Base-by-base conservation (phyloP, 2,797 vertebrate genomes). In the Myoxocephalus aenaeus region DNA sequence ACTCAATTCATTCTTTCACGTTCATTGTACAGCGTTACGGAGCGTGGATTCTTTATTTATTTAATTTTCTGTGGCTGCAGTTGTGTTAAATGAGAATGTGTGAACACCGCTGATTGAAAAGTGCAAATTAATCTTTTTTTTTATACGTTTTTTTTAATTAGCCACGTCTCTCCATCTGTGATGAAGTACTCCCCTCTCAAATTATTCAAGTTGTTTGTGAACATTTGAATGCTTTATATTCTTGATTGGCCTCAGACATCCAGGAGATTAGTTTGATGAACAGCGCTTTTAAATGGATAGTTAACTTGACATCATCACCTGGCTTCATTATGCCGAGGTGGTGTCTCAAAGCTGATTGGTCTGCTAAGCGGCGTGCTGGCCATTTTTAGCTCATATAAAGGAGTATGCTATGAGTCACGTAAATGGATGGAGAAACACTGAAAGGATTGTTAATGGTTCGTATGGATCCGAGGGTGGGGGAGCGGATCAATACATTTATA, bases 401-500 rank as follows among this genome's bases (percentile, higher is more conserved):
- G 44, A 80, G 83, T 86, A 54, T 70, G 53, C 76, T 36, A 44
- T 87, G 84, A 90, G 88, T 91, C 87, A 86, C 78, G 54, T 65
- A 84, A 87, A 84, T 87, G 80, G 84, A 88, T 66, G 78, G 80
- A 85, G 88, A 88, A 88, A 84, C 82, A 50, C 90, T 92, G 84
- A 91, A 90, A 89, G 87, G 80, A 89, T 90, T 75, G 86, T 90
- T 90, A 90, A 89, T 89, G 85, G 86, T 86, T 87, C 44, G 12
- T 88, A 89, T 82, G 74, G 86, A 91, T 87, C 84, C 79, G 53
- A 73, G 79, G 80, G 87, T 82, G 86, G 78, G 72, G 62, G 81
- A 67, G 77, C 44, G 25, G 85, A 93, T 95, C 92, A 78, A 93
- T 94, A 80, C 70, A 63, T 87, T 86, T 88, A 82, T 91, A 89